Evolutionary conservation across 2,888 invertebrate genomes (phyloP).

Genomic region (Neuroscelio doddi): DNA sequence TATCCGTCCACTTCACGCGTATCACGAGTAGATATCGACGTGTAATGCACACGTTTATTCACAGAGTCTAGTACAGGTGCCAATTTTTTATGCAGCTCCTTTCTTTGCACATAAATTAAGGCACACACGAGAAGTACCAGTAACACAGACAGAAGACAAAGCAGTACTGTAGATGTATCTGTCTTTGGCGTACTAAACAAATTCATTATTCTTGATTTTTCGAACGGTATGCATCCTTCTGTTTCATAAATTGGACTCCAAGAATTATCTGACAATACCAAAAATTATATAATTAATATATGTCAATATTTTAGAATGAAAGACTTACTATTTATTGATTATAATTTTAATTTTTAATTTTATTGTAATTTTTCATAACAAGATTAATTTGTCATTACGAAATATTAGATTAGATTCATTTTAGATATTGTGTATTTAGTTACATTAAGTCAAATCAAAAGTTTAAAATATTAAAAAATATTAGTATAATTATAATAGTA

Average conservation of each 20-base stretch:
- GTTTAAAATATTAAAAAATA: no score
- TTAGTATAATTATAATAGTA: no score
- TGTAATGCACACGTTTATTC: conserved; percentile 82
- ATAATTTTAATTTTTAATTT: no score
- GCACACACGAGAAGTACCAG: conserved; percentile 75
- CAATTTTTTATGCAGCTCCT: conserved; percentile 75
- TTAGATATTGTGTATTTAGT: no score
- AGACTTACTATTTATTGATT: no score
- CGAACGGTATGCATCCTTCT: conserved; percentile 26
- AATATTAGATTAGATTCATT: no score
- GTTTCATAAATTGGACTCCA: conserved; percentile 19
- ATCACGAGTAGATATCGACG: conserved; percentile 79
- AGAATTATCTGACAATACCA: conserved; percentile 21
- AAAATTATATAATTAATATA: not conserved
- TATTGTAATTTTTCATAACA: no score
- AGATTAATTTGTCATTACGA: no score
- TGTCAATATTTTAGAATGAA: no score
- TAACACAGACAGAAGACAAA: conserved; percentile 66
- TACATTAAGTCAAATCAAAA: no score
- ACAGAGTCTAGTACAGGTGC: conserved; percentile 79
- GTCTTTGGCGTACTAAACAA: conserved; percentile 13
- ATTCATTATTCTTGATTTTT: conserved; percentile 14
- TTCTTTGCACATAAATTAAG: conserved; percentile 77
- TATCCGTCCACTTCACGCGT: conserved; percentile 64
- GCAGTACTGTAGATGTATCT: conserved; percentile 53